Evolutionary conservation across 2,888 invertebrate genomes (phyloP).

Genomic region (Hyles lineata): DNA sequence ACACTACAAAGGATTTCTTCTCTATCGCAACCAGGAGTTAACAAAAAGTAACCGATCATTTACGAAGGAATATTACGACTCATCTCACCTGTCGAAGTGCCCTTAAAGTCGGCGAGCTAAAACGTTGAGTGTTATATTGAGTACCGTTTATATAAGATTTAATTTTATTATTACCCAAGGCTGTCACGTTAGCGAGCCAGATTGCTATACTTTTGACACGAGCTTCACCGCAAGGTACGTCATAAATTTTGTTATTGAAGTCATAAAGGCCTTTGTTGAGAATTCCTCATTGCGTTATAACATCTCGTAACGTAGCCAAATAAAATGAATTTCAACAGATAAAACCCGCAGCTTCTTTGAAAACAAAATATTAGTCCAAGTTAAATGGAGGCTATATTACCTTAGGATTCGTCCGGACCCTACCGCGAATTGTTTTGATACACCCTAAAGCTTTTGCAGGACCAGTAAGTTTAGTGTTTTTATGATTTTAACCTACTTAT

Average conservation of each 20-base stretch:
- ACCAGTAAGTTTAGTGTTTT: constrained; percentile 31
- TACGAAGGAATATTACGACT: constrained; percentile 29
- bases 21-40: neutral
- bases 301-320: constrained; percentile 60
- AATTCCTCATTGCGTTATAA: constrained; percentile 71
- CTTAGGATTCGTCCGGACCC: constrained; percentile 42
- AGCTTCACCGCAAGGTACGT: constrained; percentile 65
- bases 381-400: constrained; percentile 54
- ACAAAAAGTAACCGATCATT: constrained; percentile 4
- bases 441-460: constrained; percentile 33
- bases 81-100: constrained; percentile 31
- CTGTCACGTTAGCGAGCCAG: constrained; percentile 29
- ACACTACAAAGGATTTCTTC: neutral
- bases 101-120: constrained; percentile 16
- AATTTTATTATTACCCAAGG: constrained; percentile 30
- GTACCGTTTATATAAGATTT: constrained; percentile 25
- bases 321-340: constrained; percentile 57
- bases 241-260: constrained; percentile 77
- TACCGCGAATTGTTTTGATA: constrained; percentile 45
- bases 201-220: constrained; percentile 67
- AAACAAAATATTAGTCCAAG: constrained; percentile 57
- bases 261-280: constrained; percentile 74
- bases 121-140: constrained; percentile 21
- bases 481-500: constrained; percentile 37
- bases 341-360: constrained; percentile 47